phyloP scores from a whole-genome alignment of 2,888 invertebrate species.

The Podotricha telesiphe region DNA sequence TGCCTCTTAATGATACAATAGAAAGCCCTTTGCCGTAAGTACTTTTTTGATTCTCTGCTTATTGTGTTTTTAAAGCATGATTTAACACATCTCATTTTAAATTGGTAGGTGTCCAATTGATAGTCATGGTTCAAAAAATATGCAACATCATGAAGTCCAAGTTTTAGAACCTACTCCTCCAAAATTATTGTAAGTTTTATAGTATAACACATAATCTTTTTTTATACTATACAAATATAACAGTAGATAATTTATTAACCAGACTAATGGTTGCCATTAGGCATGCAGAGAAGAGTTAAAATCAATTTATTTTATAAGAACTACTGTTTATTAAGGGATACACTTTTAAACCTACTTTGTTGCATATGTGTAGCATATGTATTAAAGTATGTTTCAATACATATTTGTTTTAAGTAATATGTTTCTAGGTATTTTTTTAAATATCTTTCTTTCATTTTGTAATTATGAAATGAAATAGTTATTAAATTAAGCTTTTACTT shows the following conservation, averaged over 20 bases:
- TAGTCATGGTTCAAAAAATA: slow-evolving; percentile 6
- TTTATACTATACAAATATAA: neutral
- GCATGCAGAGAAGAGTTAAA: too few species aligned
- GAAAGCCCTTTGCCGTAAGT: slow-evolving; percentile 1
- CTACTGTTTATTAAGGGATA: too few species aligned
- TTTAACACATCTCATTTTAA: neutral
- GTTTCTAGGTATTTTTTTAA: too few species aligned
- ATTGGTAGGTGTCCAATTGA: neutral
- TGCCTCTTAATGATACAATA: neutral
- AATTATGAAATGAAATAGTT: too few species aligned
- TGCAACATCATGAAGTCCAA: neutral
- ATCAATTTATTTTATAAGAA: too few species aligned
- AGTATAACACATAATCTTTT: slow-evolving; percentile 6
- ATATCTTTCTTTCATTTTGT: too few species aligned
- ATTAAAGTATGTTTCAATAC: too few species aligned
- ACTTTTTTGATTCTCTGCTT: neutral
- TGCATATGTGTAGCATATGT: too few species aligned
- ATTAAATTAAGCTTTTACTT: too few species aligned
- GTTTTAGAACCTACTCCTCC: slow-evolving; percentile 39
- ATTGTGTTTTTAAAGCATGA: neutral
- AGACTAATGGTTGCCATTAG: neutral
- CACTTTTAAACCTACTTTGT: too few species aligned
- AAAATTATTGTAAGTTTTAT: slow-evolving; percentile 40
- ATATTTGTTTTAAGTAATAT: too few species aligned
- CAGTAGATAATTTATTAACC: neutral